Conservation (phyloP, 2,797 vertebrate species). For the Sebastes minor region DNA sequence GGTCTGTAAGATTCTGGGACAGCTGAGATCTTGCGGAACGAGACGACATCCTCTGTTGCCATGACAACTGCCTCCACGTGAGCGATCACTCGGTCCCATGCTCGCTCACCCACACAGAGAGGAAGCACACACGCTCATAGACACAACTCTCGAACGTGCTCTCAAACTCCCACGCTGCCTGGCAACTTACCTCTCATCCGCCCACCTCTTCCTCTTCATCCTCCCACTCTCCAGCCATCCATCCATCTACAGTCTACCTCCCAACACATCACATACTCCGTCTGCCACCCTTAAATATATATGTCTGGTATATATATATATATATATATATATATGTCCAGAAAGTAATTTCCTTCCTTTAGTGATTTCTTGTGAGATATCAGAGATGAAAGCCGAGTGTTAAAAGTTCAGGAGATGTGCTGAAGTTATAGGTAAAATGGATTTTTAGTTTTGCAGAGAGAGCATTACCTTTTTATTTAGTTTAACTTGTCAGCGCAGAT, state of each 20-base stretch:
- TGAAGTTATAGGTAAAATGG: background rate
- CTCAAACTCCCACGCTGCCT: slow-evolving; percentile 66
- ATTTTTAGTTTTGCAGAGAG: background rate
- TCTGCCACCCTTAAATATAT: background rate
- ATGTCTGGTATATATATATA: too few species aligned
- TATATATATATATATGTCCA: background rate
- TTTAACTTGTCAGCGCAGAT: background rate
- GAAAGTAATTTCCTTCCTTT: background rate
- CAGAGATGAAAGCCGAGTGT: background rate
- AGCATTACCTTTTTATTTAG: background rate
- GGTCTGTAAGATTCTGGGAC: slow-evolving; percentile 65
- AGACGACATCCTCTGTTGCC: slow-evolving; percentile 78
- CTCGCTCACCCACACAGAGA: slow-evolving; percentile 59
- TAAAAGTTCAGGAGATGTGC: background rate
- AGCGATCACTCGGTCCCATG: slow-evolving; percentile 66
- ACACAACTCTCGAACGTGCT: slow-evolving; percentile 61
- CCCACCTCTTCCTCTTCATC: slow-evolving; percentile 33
- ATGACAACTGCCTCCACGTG: slow-evolving; percentile 76
- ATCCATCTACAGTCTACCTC: slow-evolving; percentile 9
- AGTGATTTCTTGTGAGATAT: background rate
- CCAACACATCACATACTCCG: slow-evolving; percentile 10
- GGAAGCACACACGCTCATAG: slow-evolving; percentile 25
- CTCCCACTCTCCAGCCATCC: slow-evolving; percentile 28
- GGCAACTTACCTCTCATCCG: slow-evolving; percentile 57
- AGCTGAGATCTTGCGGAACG: slow-evolving; percentile 54